phyloP scores from a whole-genome alignment of 2,797 vertebrate genomes.

The Myiotriccus ornatus region DNA sequence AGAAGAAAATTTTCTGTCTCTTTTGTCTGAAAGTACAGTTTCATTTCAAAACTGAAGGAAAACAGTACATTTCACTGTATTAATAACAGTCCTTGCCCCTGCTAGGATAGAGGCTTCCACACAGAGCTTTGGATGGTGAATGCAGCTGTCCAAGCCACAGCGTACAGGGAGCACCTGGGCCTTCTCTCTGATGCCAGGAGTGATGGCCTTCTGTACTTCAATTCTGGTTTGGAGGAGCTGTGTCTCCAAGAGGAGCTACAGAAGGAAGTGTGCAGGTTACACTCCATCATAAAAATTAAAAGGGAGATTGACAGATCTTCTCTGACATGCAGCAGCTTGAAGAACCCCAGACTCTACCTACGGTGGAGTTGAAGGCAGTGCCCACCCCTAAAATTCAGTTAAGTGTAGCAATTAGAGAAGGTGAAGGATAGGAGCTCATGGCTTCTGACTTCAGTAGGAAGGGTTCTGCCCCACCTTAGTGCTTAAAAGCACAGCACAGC shows the following conservation, averaged over 20 bases:
- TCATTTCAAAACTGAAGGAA: constrained; percentile 4
- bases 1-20: background rate
- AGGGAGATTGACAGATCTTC: background rate
- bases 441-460: background rate
- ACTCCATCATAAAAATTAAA: background rate
- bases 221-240: background rate
- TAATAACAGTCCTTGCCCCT: background rate
- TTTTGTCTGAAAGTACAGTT: background rate
- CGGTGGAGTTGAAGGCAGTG: background rate
- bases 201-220: background rate
- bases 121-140: background rate
- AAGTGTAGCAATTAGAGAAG: background rate
- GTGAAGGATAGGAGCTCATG: background rate
- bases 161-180: background rate
- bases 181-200: background rate
- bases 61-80: background rate
- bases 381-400: too few relatives aligned
- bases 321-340: background rate
- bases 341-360: background rate
- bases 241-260: background rate
- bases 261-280: background rate
- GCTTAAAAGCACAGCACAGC: background rate
- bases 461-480: background rate
- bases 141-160: background rate
- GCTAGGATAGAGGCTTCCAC: background rate